These are phyloP conservation scores for Sciurus niger DNA, from an alignment of 2,113 vertebrate species.

Conservation along the genomic window DNA sequence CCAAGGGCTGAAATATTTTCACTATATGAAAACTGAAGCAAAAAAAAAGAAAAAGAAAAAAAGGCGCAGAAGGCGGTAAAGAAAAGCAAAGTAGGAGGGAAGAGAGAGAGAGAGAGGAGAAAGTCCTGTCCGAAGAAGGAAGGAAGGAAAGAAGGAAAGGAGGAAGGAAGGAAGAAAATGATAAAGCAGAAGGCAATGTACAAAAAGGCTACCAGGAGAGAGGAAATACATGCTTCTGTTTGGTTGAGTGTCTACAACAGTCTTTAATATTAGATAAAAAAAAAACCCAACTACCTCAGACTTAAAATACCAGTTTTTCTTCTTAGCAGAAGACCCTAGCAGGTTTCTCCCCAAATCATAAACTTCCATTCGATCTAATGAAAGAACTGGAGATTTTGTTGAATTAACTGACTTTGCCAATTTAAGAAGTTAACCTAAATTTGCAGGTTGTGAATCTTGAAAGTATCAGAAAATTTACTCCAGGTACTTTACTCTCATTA, in stretches of 20 bases:
- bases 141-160: no score
- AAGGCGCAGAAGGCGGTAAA: no score
- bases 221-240: neutral
- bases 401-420: constrained; percentile 34
- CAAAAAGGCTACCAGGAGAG: neutral
- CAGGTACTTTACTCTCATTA: neutral
- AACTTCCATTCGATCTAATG: constrained; percentile 16
- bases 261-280: neutral
- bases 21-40: neutral
- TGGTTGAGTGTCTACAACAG: neutral
- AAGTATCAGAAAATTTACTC: neutral
- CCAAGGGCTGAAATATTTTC: neutral
- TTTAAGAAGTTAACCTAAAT: neutral
- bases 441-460: constrained; percentile 28
- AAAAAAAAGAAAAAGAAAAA: neutral
- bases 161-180: neutral
- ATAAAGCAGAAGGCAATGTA: neutral
- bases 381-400: constrained; percentile 46
- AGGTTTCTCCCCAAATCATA: neutral
- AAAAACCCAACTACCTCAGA: neutral
- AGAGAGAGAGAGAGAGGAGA: no score
- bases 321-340: neutral
- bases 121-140: no score
- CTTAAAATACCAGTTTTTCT: neutral
- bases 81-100: neutral